These are phyloP conservation scores for Petrophora chlorosata DNA, from an alignment of 2,888 invertebrate species.

Conservation along the genomic window DNA sequence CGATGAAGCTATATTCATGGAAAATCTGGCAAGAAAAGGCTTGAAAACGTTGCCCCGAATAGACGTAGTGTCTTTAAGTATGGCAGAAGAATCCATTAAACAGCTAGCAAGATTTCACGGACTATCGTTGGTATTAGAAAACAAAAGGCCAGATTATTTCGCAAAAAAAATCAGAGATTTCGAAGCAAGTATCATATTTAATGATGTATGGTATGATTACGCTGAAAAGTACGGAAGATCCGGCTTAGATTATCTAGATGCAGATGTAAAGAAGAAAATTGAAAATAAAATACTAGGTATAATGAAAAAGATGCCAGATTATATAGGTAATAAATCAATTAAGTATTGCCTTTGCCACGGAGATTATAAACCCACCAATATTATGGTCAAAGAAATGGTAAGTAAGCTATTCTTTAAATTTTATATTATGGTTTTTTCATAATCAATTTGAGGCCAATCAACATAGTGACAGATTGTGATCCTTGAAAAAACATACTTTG, in stretches of 20 bases:
- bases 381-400: constrained; percentile 56
- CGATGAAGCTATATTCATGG: constrained; percentile 51
- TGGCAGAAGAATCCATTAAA: constrained; percentile 50
- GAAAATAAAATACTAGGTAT: constrained; percentile 34
- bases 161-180: constrained; percentile 41
- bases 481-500: too few species aligned
- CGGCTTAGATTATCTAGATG: constrained; percentile 37
- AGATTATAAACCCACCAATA: constrained; percentile 63
- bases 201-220: constrained; percentile 43
- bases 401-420: constrained; percentile 30
- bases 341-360: constrained; percentile 56
- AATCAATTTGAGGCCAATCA: too few species aligned
- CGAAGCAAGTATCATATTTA: constrained; percentile 35
- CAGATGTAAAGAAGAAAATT: constrained; percentile 37
- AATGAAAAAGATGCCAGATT: constrained; percentile 38
- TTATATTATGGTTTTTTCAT: background rate
- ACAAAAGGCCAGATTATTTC: constrained; percentile 48
- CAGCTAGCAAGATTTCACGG: constrained; percentile 63
- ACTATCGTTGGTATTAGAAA: constrained; percentile 52
- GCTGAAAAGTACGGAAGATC: constrained; percentile 35
- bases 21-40: constrained; percentile 54
- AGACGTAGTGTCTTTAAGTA: constrained; percentile 50
- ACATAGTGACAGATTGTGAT: too few species aligned
- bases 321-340: constrained; percentile 39
- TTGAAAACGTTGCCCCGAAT: constrained; percentile 49